Percentiles rank a stretch among this genome's conserved stretches.
These are phyloP conservation scores for Osmoderma eremita DNA, from an alignment of 2,888 invertebrate species.

Conservation along the genomic window DNA sequence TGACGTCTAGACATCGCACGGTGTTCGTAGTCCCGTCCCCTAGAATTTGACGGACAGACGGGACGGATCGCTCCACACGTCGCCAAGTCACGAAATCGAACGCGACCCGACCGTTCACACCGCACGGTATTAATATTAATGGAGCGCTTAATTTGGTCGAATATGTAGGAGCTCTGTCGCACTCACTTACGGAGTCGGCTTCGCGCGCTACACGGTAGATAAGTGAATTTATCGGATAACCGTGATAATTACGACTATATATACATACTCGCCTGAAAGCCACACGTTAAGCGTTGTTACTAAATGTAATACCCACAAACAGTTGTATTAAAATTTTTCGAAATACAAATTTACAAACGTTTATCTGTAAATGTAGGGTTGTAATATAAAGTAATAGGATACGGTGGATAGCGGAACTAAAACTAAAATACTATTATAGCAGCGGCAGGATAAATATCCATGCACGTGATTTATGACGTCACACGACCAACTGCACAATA, in stretches of 20 bases:
- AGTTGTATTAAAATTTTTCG: neutral
- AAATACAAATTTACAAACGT: no score
- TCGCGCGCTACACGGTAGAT: neutral
- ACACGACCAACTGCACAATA: no score
- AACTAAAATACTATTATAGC: no score
- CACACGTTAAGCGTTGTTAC: neutral
- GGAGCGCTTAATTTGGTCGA: slow-evolving; percentile 28
- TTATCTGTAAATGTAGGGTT: no score
- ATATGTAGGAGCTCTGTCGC: neutral
- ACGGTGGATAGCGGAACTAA: no score
- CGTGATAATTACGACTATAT: slow-evolving; percentile 5
- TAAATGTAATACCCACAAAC: no score
- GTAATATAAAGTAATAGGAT: no score
- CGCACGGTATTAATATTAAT: slow-evolving; percentile 31
- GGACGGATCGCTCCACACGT: slow-evolving; percentile 12
- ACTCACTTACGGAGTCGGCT: neutral
- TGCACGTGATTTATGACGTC: no score
- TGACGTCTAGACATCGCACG: slow-evolving; percentile 22
- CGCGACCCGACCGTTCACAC: slow-evolving; percentile 29
- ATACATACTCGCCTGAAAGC: neutral
- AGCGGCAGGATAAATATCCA: no score
- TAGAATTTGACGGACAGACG: slow-evolving; percentile 25
- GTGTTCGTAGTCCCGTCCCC: slow-evolving; percentile 2
- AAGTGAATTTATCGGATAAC: slow-evolving; percentile 17
- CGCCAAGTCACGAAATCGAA: slow-evolving; percentile 29